A percentile compares a stretch with the other conserved stretches of the same genome.
These are phyloP conservation scores for Pelecanus crispus DNA, from an alignment of 2,113 vertebrate species.

Conservation along the genomic window DNA sequence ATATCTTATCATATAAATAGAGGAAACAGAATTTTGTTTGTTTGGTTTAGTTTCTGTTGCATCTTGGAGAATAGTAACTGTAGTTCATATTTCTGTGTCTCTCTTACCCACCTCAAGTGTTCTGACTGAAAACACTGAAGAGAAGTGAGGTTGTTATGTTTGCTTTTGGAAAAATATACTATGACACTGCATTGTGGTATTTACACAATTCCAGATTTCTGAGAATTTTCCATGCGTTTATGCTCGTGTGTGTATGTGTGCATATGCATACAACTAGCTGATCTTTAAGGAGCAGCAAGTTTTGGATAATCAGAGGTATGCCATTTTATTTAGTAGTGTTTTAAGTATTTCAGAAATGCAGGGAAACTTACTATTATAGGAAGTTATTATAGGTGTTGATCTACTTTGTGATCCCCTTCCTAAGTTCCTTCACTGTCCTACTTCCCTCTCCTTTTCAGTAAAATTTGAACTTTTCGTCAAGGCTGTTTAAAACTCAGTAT, in stretches of 20 bases:
- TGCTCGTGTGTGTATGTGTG: accelerated
- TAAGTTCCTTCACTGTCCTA: background rate
- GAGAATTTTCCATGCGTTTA: background rate
- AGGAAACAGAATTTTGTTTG: background rate
- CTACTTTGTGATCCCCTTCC: background rate
- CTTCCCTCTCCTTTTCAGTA: background rate
- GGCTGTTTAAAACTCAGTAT: background rate
- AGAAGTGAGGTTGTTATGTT: background rate
- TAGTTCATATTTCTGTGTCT: background rate
- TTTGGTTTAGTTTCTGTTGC: background rate
- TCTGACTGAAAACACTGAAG: background rate
- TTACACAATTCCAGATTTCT: background rate
- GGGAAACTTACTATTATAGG: background rate
- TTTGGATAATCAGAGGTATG: background rate
- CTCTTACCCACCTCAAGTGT: background rate
- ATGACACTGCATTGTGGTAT: background rate
- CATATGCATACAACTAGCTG: background rate
- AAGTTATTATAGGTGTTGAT: background rate
- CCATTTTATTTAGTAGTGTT: background rate
- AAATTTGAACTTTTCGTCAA: background rate
- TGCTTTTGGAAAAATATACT: background rate
- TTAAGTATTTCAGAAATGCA: background rate
- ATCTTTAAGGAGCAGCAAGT: background rate
- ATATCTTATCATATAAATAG: background rate
- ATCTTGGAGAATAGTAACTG: background rate